phyloP scores from a whole-genome alignment of 2,888 invertebrate genomes.

The Meganola albula region DNA sequence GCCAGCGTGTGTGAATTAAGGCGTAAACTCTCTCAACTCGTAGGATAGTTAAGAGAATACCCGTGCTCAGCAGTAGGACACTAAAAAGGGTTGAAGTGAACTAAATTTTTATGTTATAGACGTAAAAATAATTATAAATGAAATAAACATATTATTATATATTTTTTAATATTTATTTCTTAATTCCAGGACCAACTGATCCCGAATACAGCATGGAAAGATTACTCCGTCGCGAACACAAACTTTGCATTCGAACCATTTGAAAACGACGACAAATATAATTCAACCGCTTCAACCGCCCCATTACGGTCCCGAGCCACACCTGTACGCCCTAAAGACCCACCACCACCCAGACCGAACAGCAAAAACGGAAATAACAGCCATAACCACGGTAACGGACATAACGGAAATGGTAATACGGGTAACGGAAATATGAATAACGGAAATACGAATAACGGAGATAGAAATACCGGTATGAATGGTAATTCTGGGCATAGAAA shows the following conservation, averaged over 20 bases:
- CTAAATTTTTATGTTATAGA: too few species aligned
- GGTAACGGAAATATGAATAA: background rate
- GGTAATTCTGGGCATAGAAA: background rate
- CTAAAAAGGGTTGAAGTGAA: too few species aligned
- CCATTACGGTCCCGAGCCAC: slow-evolving; percentile 27
- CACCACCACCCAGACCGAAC: slow-evolving; percentile 34
- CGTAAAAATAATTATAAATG: too few species aligned
- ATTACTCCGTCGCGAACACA: slow-evolving; percentile 88
- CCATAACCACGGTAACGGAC: slow-evolving; percentile 19
- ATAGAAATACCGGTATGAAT: background rate
- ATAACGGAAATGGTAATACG: slow-evolving; percentile 2
- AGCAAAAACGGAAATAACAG: slow-evolving; percentile 12
- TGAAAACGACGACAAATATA: slow-evolving; percentile 86
- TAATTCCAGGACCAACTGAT: slow-evolving; percentile 85
- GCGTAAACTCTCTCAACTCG: too few species aligned
- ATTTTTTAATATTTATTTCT: too few species aligned
- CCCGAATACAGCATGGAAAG: slow-evolving; percentile 92
- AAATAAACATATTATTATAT: too few species aligned
- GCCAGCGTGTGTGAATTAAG: too few species aligned
- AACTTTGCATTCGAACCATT: slow-evolving; percentile 94
- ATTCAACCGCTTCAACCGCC: slow-evolving; percentile 47
- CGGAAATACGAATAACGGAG: background rate
- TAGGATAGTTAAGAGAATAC: too few species aligned
- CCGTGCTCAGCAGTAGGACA: too few species aligned
- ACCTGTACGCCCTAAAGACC: slow-evolving; percentile 37